phyloP scores from a whole-genome alignment of 2,888 invertebrate genomes.

The Fabriciana adippe region DNA sequence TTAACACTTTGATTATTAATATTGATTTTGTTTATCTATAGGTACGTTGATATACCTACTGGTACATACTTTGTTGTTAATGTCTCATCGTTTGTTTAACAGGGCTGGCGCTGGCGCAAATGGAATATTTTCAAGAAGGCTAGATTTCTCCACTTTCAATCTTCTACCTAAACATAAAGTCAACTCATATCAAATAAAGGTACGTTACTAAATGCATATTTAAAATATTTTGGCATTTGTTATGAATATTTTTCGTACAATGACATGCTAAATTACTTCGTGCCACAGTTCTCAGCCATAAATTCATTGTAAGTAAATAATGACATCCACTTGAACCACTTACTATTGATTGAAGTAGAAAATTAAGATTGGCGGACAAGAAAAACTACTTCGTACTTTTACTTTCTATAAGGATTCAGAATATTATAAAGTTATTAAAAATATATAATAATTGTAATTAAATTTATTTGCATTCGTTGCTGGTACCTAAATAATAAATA shows the following conservation, averaged over 20 bases:
- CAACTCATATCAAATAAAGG: conserved; percentile 99
- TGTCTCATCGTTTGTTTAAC: conserved; percentile 58
- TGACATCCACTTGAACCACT: conserved; percentile 42
- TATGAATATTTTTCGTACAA: conserved; percentile 13
- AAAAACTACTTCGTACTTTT: conserved; percentile 36
- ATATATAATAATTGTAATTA: too few species aligned
- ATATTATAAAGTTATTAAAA: conserved; percentile 1
- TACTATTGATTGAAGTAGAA: conserved; percentile 38
- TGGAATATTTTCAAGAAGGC: conserved; percentile 95
- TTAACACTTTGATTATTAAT: neutral
- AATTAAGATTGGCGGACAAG: conserved; percentile 38
- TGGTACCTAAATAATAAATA: neutral
- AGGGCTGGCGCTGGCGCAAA: conserved; percentile 94
- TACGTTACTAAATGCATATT: conserved; percentile 68
- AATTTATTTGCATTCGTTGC: neutral
- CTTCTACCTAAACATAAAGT: conserved; percentile 96
- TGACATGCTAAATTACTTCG: conserved; percentile 29
- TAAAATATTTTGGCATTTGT: neutral
- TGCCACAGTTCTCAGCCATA: conserved; percentile 27
- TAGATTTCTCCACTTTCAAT: conserved; percentile 97
- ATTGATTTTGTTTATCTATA: conserved; percentile 1
- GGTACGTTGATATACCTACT: too few species aligned
- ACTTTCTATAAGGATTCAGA: neutral
- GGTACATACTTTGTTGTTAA: neutral
- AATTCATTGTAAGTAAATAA: conserved; percentile 43